phyloP scores from a whole-genome alignment of 2,888 invertebrate species.

The Acanthacorydalis orientalis region DNA sequence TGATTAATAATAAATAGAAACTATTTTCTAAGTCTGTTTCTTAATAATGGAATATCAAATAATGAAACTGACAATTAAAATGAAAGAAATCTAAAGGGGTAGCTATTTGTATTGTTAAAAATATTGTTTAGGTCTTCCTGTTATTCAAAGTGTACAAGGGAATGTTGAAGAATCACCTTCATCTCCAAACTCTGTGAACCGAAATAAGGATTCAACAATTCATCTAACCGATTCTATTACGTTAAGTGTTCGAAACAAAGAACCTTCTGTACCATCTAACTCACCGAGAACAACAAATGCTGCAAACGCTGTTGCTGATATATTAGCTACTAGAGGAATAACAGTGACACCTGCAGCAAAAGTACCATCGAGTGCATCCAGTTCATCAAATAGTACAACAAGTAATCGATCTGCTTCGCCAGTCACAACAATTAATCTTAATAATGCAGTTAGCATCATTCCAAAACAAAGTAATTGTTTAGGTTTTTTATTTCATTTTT shows the following conservation, averaged over 20 bases:
- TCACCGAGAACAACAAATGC: slow-evolving; percentile 28
- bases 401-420: slow-evolving; percentile 14
- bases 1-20: too few species aligned
- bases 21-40: too few species aligned
- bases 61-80: neutral
- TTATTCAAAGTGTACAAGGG: slow-evolving; percentile 61
- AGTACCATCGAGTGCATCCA: slow-evolving; percentile 18
- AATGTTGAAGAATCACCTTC: slow-evolving; percentile 13
- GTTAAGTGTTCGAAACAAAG: slow-evolving; percentile 36
- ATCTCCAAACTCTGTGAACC: slow-evolving; percentile 23
- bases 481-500: neutral
- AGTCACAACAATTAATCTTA: slow-evolving; percentile 35
- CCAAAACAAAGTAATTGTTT: slow-evolving; percentile 16
- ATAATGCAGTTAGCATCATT: slow-evolving; percentile 43
- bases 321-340: slow-evolving; percentile 59
- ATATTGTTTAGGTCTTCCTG: slow-evolving; percentile 30
- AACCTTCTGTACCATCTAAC: slow-evolving; percentile 11
- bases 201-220: slow-evolving; percentile 21
- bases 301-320: slow-evolving; percentile 59
- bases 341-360: slow-evolving; percentile 54
- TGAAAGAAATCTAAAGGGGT: too few species aligned
- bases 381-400: slow-evolving; percentile 28
- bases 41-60: too few species aligned
- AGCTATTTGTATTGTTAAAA: too few species aligned
- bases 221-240: slow-evolving; percentile 60